A percentile compares a stretch with the other conserved stretches of the same genome.
Conservation (phyloP, 2,888 invertebrate genomes). For the Dryadula phaetusa region DNA sequence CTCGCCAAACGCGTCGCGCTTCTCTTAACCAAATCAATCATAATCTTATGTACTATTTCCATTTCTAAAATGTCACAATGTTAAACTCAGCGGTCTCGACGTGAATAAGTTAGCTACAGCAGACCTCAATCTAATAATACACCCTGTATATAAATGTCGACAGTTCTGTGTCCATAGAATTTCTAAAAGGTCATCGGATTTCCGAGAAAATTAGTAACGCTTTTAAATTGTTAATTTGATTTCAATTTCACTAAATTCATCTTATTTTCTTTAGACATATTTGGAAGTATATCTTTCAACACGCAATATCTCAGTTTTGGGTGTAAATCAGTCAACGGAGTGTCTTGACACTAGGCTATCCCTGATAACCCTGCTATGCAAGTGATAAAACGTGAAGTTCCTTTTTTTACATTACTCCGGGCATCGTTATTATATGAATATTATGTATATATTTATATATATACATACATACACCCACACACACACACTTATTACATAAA, state of each 20-base stretch:
- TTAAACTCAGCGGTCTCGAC: not conserved
- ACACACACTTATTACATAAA: too few species aligned
- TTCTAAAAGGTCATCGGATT: not conserved
- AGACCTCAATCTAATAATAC: not conserved
- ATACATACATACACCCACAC: too few species aligned
- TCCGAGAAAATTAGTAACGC: not conserved
- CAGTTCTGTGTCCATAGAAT: not conserved
- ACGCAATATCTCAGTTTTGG: too few species aligned
- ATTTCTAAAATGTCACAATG: constrained; percentile 19
- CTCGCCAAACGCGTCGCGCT: constrained; percentile 13
- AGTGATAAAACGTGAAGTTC: too few species aligned
- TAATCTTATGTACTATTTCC: constrained; percentile 16
- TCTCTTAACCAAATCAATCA: constrained; percentile 18
- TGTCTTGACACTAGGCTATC: too few species aligned
- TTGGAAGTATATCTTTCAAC: too few species aligned
- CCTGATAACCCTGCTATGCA: too few species aligned
- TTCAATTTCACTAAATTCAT: not conserved
- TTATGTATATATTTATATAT: too few species aligned
- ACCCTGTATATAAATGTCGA: not conserved
- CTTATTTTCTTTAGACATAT: not conserved
- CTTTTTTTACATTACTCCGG: too few species aligned
- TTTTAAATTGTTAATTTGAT: not conserved
- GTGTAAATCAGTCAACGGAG: too few species aligned
- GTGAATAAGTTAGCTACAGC: not conserved
- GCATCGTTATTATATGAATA: too few species aligned